These are phyloP conservation scores for Ophioninae sp. DNA, from an alignment of 2,888 invertebrate species.

Conservation along the genomic window DNA sequence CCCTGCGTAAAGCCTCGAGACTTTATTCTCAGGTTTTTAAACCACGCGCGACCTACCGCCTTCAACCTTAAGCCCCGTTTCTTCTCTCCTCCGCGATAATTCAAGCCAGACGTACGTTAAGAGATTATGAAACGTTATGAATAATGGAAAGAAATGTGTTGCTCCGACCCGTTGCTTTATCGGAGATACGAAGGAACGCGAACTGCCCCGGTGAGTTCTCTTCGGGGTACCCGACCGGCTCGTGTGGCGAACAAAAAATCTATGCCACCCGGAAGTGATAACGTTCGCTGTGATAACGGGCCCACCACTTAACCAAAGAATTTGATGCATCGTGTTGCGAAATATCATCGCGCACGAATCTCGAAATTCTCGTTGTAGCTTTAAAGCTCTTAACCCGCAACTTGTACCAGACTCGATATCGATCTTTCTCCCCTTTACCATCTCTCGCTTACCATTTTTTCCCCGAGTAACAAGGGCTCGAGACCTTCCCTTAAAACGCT, in stretches of 20 bases:
- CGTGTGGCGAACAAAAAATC: conserved; percentile 17
- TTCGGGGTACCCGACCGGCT: conserved; percentile 12
- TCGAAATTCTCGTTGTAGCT: conserved; percentile 58
- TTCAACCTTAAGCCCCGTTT: conserved; percentile 26
- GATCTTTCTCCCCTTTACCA: conserved; percentile 20
- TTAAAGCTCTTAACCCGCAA: conserved; percentile 19
- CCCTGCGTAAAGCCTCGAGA: conserved; percentile 26
- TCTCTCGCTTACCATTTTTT: conserved; percentile 20
- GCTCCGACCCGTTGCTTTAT: conserved; percentile 60
- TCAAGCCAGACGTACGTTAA: conserved; percentile 70
- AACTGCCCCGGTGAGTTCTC: conserved; percentile 26
- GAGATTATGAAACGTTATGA: conserved; percentile 79
- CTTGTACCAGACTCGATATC: conserved; percentile 29
- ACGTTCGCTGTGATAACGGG: conserved; percentile 33
- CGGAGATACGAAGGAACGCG: conserved; percentile 41
- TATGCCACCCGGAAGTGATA: conserved; percentile 28
- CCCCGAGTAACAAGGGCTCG: not conserved
- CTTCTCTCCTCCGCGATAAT: conserved; percentile 69
- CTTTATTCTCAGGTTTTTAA: conserved; percentile 35
- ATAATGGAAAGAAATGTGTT: conserved; percentile 77
- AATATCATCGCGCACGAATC: conserved; percentile 69
- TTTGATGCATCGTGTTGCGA: conserved; percentile 74
- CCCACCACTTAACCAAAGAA: conserved; percentile 69
- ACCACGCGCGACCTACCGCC: conserved; percentile 32
- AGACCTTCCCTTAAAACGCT: conserved; percentile 25